Base-by-base conservation (phyloP, 1,140 invertebrate genomes). In the Magallana gigas region DNA sequence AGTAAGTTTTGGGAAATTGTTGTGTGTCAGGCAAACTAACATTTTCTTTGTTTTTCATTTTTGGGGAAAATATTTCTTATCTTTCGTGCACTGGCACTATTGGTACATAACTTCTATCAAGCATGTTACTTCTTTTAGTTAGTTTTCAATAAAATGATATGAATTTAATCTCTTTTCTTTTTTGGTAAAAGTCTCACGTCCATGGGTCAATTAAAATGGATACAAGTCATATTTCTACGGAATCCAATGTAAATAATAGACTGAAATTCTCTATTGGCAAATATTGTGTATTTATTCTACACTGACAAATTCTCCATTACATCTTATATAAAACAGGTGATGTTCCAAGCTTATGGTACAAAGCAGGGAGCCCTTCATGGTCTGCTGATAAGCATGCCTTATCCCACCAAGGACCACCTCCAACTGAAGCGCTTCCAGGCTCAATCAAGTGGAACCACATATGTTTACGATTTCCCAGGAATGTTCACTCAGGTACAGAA, bases 371-470 rank as follows among this genome's bases (percentile, higher is more conserved):
- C 98, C 0, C 96, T 99, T 95, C 98, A 99, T 93, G 98, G 98
- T 0, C 95, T 99, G 36, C 97, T 98, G 0, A 97, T 99, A 83
- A 98, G 98, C 0, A 98, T 98, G 0, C 98, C 98, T 0, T 99
- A 99, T 94, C 96, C 99, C 90, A 99, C 98, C 84, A 99, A 99
- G 95, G 98, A 99, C 95, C 99, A 99, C 93, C 95, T 99, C 60
- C 99, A 99, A 95, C 97, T 99, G 87, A 99, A 99, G 95, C 95
- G 99, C 64, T 99, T 99, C 95, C 97, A 99, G 95, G 99, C 99
- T 0, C 99, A 99, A 93, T 98, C 97, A 64, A 97, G 97, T 91
- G 98, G 98, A 9, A 99, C 99, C 0, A 99, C 98, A 0, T 99
- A 99, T 94, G 98, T 98, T 0, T 99, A 99, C 94, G 99, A 99